A percentile compares a stretch with the other conserved stretches of the same genome.
phyloP scores from a whole-genome alignment of 2,113 vertebrate genomes.

The Tursiops truncatus region DNA sequence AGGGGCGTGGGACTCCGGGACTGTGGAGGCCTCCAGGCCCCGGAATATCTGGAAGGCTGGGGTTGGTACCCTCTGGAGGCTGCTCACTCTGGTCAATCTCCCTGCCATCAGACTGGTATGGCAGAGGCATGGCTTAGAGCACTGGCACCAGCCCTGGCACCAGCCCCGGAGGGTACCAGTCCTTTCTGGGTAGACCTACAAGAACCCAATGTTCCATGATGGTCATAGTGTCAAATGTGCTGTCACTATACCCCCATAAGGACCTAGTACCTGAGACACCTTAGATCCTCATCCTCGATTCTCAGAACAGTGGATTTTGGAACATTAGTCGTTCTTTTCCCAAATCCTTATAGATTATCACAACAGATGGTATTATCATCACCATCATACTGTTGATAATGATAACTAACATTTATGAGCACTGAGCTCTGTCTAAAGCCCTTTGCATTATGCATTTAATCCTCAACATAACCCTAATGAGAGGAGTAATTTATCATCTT shows the following conservation, averaged over 20 bases:
- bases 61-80: neutral
- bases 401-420: neutral
- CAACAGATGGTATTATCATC: neutral
- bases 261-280: neutral
- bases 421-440: neutral
- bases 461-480: neutral
- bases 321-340: neutral
- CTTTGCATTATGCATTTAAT: neutral
- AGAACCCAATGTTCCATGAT: neutral
- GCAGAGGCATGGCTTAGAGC: neutral
- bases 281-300: neutral
- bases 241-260: neutral
- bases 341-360: neutral
- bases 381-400: rapidly evolving
- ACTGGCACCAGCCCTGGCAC: neutral
- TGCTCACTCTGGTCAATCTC: neutral
- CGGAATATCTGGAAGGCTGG: neutral
- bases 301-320: neutral
- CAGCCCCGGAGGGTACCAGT: neutral
- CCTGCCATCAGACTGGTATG: neutral
- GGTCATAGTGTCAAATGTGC: neutral
- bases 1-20: neutral
- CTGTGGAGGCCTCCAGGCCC: neutral
- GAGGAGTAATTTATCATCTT: neutral
- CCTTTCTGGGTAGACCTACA: neutral